Conservation (phyloP, 2,888 invertebrate species). For the Dolomedes plantarius region DNA sequence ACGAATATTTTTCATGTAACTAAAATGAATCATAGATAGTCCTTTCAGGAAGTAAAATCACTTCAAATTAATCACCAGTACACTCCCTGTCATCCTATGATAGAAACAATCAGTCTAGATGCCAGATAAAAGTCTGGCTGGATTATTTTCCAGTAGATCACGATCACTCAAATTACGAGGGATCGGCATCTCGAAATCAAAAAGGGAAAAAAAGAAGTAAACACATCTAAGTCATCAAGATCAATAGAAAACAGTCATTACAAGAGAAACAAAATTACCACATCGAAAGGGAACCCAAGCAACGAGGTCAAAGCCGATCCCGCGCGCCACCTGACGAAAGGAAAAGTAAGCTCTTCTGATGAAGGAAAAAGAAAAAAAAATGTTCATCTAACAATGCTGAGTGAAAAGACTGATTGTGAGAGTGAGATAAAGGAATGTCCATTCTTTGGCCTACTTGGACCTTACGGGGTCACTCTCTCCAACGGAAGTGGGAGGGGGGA, state of each 20-base stretch:
- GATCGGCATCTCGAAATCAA: background rate
- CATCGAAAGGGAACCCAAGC: slow-evolving; percentile 9
- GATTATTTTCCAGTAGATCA: background rate
- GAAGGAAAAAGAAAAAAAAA: slow-evolving; percentile 26
- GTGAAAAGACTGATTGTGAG: slow-evolving; percentile 22
- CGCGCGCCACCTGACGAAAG: slow-evolving; percentile 58
- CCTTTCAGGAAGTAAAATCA: background rate
- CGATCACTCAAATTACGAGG: background rate
- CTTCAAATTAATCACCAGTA: background rate
- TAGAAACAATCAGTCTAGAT: background rate
- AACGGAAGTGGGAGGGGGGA: slow-evolving; percentile 44
- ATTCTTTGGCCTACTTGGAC: slow-evolving; percentile 66
- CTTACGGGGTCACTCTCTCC: slow-evolving; percentile 64
- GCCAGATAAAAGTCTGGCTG: background rate
- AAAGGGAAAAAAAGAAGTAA: no score
- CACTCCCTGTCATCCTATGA: background rate
- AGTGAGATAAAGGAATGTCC: slow-evolving; percentile 55
- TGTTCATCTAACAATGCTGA: slow-evolving; percentile 3
- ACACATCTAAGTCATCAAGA: background rate
- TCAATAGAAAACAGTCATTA: background rate
- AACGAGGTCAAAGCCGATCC: slow-evolving; percentile 66
- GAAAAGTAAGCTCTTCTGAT: slow-evolving; percentile 42
- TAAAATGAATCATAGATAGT: background rate
- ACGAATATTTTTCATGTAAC: background rate
- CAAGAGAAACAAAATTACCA: background rate